These are phyloP conservation scores for Lamprologus sp. DNA, from an alignment of 2,113 vertebrate species.

Conservation along the genomic window DNA sequence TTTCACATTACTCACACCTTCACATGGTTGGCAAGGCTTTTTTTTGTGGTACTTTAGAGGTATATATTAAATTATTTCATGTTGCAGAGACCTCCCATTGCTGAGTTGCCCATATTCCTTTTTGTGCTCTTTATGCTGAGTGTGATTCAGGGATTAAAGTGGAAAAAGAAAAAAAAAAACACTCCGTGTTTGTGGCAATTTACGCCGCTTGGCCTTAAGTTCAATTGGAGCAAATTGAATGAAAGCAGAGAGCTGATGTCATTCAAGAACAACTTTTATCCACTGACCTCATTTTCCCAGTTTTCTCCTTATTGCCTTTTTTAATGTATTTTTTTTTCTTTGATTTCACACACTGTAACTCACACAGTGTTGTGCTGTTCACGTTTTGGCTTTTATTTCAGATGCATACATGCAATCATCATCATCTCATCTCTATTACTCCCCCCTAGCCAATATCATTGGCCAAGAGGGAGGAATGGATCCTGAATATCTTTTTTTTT, in stretches of 20 bases:
- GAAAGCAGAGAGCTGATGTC: neutral
- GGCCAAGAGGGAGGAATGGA: neutral
- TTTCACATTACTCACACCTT: neutral
- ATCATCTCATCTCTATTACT: neutral
- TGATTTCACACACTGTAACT: neutral
- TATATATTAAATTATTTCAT: neutral
- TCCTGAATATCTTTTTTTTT: neutral
- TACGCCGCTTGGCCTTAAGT: neutral
- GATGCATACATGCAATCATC: neutral
- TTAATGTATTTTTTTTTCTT: neutral
- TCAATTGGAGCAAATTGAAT: slow-evolving; percentile 43
- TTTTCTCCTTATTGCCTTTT: neutral
- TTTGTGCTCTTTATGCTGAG: slow-evolving; percentile 14
- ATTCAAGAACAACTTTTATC: slow-evolving; percentile 30
- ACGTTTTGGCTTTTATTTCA: neutral
- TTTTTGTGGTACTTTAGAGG: neutral
- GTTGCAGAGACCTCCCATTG: neutral
- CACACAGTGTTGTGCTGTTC: neutral
- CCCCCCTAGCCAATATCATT: neutral
- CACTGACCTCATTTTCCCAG: neutral
- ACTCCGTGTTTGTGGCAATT: slow-evolving; percentile 9
- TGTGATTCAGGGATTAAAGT: slow-evolving; percentile 44
- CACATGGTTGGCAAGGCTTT: neutral
- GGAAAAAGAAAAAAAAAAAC: neutral
- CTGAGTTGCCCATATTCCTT: neutral